phyloP scores from a whole-genome alignment of 2,797 vertebrate species.

The Sebastes cheni region DNA sequence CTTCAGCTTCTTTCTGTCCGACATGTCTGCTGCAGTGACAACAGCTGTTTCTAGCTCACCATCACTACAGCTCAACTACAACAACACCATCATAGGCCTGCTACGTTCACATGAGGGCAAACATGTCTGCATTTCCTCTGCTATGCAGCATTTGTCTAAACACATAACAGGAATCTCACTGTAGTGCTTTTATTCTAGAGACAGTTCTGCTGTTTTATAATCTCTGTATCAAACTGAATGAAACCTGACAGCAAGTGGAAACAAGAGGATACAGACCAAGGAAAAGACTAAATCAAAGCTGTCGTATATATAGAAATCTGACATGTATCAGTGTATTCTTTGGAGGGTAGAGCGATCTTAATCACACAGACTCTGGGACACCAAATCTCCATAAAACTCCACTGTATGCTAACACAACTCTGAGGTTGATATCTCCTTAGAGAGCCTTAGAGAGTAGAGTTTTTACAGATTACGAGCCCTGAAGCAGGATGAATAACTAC shows the following conservation, averaged over 20 bases:
- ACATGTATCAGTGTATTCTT: background rate
- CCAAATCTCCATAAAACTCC: slow-evolving; percentile 12
- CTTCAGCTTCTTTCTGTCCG: slow-evolving; percentile 12
- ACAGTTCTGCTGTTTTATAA: background rate
- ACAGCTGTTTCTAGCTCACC: slow-evolving; percentile 19
- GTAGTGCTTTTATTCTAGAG: background rate
- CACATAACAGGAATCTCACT: background rate
- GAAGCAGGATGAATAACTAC: slow-evolving; percentile 4
- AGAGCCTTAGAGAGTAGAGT: slow-evolving; percentile 4
- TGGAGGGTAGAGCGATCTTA: background rate
- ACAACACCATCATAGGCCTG: slow-evolving; percentile 3
- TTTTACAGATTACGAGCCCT: slow-evolving; percentile 25
- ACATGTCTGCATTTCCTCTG: background rate
- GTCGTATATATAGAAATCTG: background rate
- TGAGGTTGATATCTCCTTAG: slow-evolving; percentile 10
- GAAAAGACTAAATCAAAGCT: background rate
- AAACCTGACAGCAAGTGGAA: slow-evolving; percentile 8
- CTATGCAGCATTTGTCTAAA: background rate
- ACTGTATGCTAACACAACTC: background rate
- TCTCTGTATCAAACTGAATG: background rate
- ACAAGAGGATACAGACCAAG: background rate
- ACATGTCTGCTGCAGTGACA: slow-evolving; percentile 15
- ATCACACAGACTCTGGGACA: slow-evolving; percentile 3
- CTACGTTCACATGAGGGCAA: background rate
- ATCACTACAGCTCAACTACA: slow-evolving; percentile 1